Percentiles rank a stretch among this genome's conserved stretches.
Conservation (phyloP, 1,140 invertebrate genomes). For the Bilobella aurantiaca region DNA sequence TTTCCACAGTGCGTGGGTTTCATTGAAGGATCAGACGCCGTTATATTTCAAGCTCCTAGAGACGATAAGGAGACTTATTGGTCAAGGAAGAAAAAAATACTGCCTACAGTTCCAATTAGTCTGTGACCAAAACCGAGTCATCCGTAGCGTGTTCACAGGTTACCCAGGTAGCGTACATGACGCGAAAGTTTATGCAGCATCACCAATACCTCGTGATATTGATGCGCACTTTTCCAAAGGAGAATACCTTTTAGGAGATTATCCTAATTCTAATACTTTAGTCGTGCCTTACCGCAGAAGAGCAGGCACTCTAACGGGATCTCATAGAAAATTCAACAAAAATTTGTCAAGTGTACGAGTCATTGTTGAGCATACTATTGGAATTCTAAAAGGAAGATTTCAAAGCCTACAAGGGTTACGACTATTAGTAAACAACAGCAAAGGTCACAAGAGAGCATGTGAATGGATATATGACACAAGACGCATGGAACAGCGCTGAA, state of each 20-base stretch:
- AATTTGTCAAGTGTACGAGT: slow-evolving; percentile 11
- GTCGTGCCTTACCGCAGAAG: slow-evolving; percentile 3
- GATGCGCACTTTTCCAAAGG: slow-evolving; percentile 1
- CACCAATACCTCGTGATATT: background rate
- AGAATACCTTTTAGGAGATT: slow-evolving; percentile 20
- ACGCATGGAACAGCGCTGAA: slow-evolving; percentile 2
- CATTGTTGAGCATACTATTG: slow-evolving; percentile 17
- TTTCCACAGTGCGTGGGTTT: slow-evolving; percentile 18
- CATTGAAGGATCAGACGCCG: slow-evolving; percentile 17
- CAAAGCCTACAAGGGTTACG: background rate
- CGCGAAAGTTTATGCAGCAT: slow-evolving; percentile 15
- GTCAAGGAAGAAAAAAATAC: slow-evolving; percentile 16
- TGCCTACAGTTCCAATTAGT: slow-evolving; percentile 21
- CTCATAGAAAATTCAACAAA: slow-evolving; percentile 3
- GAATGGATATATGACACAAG: background rate
- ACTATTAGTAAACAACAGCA: background rate
- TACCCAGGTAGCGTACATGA: slow-evolving; percentile 22
- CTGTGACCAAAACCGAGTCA: slow-evolving; percentile 1
- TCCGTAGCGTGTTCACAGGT: slow-evolving; percentile 12
- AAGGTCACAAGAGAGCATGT: background rate
- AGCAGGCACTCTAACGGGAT: background rate
- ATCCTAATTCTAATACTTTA: background rate
- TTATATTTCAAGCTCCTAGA: slow-evolving; percentile 8
- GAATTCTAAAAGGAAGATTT: slow-evolving; percentile 10
- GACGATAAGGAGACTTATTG: slow-evolving; percentile 19